These are phyloP conservation scores for Pemphigus obesinymphae DNA, from an alignment of 1,140 invertebrate species.

Conservation along the genomic window DNA sequence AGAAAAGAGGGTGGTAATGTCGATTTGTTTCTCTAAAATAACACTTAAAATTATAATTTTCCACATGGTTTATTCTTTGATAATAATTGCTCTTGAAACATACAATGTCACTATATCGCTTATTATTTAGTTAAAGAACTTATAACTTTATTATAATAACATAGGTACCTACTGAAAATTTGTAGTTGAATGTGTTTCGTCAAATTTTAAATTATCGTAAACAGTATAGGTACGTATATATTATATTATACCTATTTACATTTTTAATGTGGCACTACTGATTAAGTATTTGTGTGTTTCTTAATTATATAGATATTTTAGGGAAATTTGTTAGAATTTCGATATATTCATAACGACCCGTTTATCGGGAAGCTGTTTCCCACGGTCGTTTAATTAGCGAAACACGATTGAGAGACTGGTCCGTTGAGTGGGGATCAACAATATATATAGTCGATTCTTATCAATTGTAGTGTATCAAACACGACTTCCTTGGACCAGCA, in stretches of 20 bases:
- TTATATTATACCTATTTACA: neutral
- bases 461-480: constrained; percentile 9
- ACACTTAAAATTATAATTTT: neutral
- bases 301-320: constrained; percentile 4
- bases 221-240: too few species aligned
- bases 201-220: neutral
- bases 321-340: neutral
- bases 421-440: neutral
- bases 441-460: constrained; percentile 6
- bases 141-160: neutral
- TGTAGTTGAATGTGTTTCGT: neutral
- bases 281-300: neutral
- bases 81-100: neutral
- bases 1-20: neutral
- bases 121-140: neutral
- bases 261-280: neutral
- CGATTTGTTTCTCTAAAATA: constrained; percentile 21
- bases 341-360: neutral
- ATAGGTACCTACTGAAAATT: too few species aligned
- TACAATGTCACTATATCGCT: neutral
- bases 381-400: constrained; percentile 34
- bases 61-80: neutral
- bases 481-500: constrained; percentile 25
- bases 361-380: neutral
- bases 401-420: constrained; percentile 23